Evolutionary conservation across 2,797 vertebrate genomes (phyloP).

Genomic region (Peromyscus aztecus): DNA sequence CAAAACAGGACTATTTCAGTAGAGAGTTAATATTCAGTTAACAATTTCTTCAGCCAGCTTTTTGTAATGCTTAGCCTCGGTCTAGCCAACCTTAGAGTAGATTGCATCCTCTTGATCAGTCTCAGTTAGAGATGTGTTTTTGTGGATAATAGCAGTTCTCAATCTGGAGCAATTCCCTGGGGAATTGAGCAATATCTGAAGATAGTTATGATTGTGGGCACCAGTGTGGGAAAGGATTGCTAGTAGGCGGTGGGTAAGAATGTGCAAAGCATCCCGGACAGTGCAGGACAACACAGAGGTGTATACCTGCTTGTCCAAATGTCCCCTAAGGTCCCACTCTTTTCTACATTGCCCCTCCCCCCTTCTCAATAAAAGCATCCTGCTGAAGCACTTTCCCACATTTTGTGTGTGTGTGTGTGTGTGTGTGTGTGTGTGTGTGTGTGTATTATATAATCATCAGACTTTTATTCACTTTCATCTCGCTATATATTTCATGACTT

Average conservation of each 20-base stretch:
- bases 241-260: background rate
- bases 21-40: background rate
- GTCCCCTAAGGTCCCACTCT: background rate
- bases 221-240: too few species aligned
- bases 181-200: background rate
- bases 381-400: background rate
- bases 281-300: fast-evolving
- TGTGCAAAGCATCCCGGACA: background rate
- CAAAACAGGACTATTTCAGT: background rate
- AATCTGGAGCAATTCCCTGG: fast-evolving
- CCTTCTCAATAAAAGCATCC: background rate
- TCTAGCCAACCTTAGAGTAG: background rate
- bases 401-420: background rate
- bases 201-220: background rate
- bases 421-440: background rate
- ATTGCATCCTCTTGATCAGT: too few species aligned
- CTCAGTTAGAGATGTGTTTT: background rate
- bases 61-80: background rate
- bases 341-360: background rate
- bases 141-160: background rate
- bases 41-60: background rate
- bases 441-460: background rate
- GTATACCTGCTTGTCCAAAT: background rate
- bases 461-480: background rate
- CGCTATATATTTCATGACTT: background rate